These are phyloP conservation scores for Ifrita kowaldi DNA, from an alignment of 2,113 vertebrate species.

Conservation along the genomic window DNA sequence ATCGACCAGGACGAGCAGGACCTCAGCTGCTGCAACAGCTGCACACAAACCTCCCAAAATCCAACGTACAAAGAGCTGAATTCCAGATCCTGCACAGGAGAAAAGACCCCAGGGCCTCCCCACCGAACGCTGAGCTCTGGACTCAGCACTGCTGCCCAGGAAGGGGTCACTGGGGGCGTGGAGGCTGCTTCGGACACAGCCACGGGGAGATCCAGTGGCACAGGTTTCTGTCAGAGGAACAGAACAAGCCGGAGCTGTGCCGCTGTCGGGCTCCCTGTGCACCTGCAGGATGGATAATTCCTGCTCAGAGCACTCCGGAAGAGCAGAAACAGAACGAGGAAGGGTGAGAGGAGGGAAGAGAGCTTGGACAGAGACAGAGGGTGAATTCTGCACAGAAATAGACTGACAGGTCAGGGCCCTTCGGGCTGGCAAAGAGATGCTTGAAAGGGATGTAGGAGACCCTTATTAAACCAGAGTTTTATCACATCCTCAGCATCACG, in stretches of 20 bases:
- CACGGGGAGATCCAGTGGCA: background rate
- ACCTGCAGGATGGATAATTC: background rate
- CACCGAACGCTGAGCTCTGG: background rate
- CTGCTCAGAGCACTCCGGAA: fast-evolving
- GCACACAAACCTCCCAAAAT: background rate
- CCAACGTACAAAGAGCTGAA: background rate
- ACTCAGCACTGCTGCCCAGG: background rate
- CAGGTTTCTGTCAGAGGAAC: background rate
- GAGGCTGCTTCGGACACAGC: background rate
- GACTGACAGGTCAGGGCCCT: background rate
- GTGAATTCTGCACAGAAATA: background rate
- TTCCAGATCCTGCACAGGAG: background rate
- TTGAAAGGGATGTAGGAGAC: background rate
- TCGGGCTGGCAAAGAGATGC: background rate
- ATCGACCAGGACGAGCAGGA: background rate
- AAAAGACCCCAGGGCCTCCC: background rate
- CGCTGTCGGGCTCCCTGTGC: background rate
- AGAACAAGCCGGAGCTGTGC: background rate
- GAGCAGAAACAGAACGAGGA: background rate
- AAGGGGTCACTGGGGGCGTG: fast-evolving
- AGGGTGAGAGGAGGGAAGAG: background rate
- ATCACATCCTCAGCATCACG: fast-evolving
- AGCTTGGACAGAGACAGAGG: background rate
- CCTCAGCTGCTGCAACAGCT: background rate
- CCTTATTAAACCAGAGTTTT: background rate